Conservation (phyloP, 2,113 vertebrate genomes). For the Gambusia affinis region DNA sequence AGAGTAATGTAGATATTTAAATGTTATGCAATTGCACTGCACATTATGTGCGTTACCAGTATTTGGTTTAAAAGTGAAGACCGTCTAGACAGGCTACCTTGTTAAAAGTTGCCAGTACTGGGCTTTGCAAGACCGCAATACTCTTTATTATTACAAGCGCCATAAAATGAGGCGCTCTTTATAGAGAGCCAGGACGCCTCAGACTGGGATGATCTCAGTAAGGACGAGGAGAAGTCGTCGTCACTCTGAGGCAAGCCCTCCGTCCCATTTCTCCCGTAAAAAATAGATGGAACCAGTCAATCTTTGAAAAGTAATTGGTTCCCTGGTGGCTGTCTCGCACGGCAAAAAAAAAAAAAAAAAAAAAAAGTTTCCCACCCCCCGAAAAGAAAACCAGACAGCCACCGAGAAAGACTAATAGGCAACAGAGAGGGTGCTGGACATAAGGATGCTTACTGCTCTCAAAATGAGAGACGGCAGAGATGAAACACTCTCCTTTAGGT, state of each 20-base stretch:
- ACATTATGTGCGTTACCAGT: no score
- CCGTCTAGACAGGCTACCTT: not conserved
- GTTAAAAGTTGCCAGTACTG: not conserved
- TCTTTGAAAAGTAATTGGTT: slow-evolving; percentile 74
- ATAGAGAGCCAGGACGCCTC: slow-evolving; percentile 17
- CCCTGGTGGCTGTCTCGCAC: slow-evolving; percentile 59
- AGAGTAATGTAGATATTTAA: no score
- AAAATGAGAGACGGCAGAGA: slow-evolving; percentile 13
- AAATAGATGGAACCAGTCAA: slow-evolving; percentile 70
- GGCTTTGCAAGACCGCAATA: not conserved
- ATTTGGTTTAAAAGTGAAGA: not conserved
- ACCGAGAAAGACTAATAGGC: not conserved
- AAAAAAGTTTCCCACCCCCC: slow-evolving; percentile 25
- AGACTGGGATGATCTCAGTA: slow-evolving; percentile 24
- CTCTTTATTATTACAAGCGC: slow-evolving; percentile 7
- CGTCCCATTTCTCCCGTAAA: slow-evolving; percentile 58
- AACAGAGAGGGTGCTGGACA: not conserved
- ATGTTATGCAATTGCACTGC: no score
- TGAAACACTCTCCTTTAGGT: not conserved
- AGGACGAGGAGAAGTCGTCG: slow-evolving; percentile 6
- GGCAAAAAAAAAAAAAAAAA: slow-evolving; percentile 8
- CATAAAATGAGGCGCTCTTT: slow-evolving; percentile 22
- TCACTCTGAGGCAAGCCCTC: slow-evolving; percentile 20
- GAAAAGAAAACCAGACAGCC: slow-evolving; percentile 33
- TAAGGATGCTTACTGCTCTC: not conserved